Percentiles rank a stretch among this genome's conserved stretches.
Evolutionary conservation across 2,113 vertebrate species (phyloP).

Genomic region (Geococcyx californianus): DNA sequence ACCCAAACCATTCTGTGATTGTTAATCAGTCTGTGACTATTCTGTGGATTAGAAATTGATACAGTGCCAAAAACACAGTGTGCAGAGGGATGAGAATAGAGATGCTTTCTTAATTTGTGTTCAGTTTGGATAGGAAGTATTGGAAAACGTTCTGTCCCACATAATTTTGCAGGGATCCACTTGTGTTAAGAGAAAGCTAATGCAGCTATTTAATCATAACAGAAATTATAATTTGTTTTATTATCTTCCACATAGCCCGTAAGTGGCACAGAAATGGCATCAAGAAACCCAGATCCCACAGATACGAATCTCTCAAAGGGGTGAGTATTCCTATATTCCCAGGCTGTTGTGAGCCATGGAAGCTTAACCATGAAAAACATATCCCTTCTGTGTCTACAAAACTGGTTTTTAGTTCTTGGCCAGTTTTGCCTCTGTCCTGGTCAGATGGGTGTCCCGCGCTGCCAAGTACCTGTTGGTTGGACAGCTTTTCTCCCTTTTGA

Average conservation of each 20-base stretch:
- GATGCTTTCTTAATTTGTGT: fast-evolving
- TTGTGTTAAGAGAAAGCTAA: neutral
- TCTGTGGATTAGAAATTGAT: fast-evolving
- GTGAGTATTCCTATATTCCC: slow-evolving; percentile 72
- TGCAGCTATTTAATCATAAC: neutral
- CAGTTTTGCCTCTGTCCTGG: neutral
- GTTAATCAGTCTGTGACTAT: too few relatives aligned
- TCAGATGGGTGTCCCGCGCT: neutral
- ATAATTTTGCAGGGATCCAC: fast-evolving
- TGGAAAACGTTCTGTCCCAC: fast-evolving
- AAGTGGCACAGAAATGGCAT: slow-evolving; percentile 98
- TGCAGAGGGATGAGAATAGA: neutral
- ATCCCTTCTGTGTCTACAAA: fast-evolving
- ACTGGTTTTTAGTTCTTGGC: neutral
- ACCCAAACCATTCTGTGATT: too few relatives aligned
- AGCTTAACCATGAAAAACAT: neutral
- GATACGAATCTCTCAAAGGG: slow-evolving; percentile 95
- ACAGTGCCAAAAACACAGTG: fast-evolving
- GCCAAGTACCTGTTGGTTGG: fast-evolving
- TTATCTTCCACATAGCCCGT: slow-evolving; percentile 75
- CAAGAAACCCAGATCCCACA: slow-evolving; percentile 89
- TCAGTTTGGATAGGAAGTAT: neutral
- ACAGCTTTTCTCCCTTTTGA: neutral
- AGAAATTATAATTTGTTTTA: neutral
- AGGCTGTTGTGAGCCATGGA: neutral